Conservation (phyloP, 2,888 invertebrate genomes). For the Dicyrtomina minuta region DNA sequence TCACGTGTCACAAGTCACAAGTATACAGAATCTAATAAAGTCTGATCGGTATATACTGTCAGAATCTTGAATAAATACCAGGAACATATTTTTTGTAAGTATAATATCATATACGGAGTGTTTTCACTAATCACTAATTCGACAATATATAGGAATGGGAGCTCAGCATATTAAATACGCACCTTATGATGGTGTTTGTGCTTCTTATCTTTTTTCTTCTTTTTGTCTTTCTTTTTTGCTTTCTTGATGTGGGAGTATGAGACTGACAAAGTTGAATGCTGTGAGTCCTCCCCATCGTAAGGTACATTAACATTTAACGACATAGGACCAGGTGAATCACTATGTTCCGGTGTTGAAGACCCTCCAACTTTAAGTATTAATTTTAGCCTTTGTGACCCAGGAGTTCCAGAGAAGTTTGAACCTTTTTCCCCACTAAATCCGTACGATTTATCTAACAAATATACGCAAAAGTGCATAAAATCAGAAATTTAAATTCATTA, state of each 20-base stretch:
- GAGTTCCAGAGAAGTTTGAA: constrained; percentile 31
- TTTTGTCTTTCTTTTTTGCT: constrained; percentile 73
- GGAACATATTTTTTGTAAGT: too few species aligned
- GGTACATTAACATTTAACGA: constrained; percentile 42
- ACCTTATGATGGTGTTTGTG: constrained; percentile 69
- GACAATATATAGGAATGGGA: too few species aligned
- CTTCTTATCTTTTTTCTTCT: constrained; percentile 73
- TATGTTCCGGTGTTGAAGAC: constrained; percentile 68
- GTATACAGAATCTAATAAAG: too few species aligned
- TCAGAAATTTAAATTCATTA: neutral
- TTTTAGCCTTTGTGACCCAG: constrained; percentile 63
- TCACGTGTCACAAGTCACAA: too few species aligned
- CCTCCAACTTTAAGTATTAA: constrained; percentile 73
- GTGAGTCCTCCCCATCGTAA: constrained; percentile 56
- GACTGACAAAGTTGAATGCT: constrained; percentile 56
- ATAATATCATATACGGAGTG: too few species aligned
- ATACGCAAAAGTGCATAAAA: too few species aligned
- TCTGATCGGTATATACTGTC: too few species aligned
- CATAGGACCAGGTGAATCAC: constrained; percentile 59
- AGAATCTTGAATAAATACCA: too few species aligned
- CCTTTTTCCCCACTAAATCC: constrained; percentile 20
- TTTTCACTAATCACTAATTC: too few species aligned
- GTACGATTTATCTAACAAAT: neutral
- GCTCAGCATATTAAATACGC: neutral
- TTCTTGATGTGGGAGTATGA: constrained; percentile 64